Evolutionary conservation across 1,140 invertebrate species (phyloP).

Genomic region (Atta cephalotes): DNA sequence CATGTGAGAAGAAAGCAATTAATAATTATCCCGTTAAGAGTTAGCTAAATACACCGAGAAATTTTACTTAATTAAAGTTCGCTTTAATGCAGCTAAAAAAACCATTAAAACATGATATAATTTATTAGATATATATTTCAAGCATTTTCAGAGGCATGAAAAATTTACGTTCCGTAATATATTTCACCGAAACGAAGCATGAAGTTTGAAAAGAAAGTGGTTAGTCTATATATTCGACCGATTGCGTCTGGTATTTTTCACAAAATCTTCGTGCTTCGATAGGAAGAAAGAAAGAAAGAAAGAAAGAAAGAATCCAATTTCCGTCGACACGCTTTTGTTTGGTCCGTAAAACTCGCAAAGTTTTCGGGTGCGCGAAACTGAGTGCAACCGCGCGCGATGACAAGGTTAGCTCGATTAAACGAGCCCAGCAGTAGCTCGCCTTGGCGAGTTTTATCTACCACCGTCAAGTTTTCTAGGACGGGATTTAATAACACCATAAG

Average conservation of each 20-base stretch:
- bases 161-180: slow-evolving; percentile 7
- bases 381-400: slow-evolving; percentile 54
- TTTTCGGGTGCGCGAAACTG: slow-evolving; percentile 35
- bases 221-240: not conserved
- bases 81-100: not conserved
- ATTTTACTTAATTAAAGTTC: slow-evolving; percentile 30
- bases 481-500: slow-evolving; percentile 63
- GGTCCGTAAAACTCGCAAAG: slow-evolving; percentile 43
- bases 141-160: not conserved
- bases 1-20: not conserved
- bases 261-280: slow-evolving; percentile 3
- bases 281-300: slow-evolving; percentile 23
- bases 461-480: slow-evolving; percentile 44
- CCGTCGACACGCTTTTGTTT: slow-evolving; percentile 50
- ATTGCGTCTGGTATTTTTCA: slow-evolving; percentile 44
- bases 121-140: slow-evolving; percentile 10
- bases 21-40: slow-evolving; percentile 32
- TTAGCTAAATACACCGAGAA: not conserved
- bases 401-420: slow-evolving; percentile 60
- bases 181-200: not conserved
- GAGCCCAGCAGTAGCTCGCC: slow-evolving; percentile 24
- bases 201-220: slow-evolving; percentile 23
- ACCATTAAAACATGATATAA: slow-evolving; percentile 5
- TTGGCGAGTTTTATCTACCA: slow-evolving; percentile 56
- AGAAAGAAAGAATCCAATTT: slow-evolving; percentile 38